Percentiles rank a stretch among this genome's conserved stretches.
phyloP scores from a whole-genome alignment of 2,888 invertebrate species.

The Drosophila atroscutellata region DNA sequence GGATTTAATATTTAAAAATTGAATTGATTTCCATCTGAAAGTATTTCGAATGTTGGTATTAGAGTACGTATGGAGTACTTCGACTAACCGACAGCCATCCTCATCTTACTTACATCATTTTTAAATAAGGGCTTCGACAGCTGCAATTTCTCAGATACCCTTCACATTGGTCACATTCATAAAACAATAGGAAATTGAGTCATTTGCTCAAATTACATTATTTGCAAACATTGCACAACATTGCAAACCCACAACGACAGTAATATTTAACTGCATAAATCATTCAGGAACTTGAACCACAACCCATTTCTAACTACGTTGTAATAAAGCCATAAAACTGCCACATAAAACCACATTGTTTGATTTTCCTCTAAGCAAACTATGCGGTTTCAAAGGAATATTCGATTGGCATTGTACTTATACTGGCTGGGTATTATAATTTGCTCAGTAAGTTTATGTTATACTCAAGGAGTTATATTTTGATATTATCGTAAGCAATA shows the following conservation, averaged over 20 bases:
- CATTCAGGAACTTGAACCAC: slow-evolving; percentile 31
- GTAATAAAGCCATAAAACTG: not conserved
- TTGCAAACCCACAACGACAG: slow-evolving; percentile 7
- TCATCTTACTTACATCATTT: not conserved
- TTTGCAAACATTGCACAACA: slow-evolving; percentile 21
- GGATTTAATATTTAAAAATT: not conserved
- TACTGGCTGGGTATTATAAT: not conserved
- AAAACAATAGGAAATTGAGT: not conserved
- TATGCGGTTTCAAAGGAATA: not conserved
- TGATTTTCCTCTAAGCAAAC: not conserved
- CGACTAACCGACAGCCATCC: not conserved
- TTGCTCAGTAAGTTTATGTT: not conserved
- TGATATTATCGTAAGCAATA: not conserved
- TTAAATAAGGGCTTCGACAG: slow-evolving; percentile 11
- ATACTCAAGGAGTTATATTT: not conserved
- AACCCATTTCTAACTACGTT: not conserved
- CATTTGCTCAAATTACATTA: slow-evolving; percentile 25
- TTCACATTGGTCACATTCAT: slow-evolving; percentile 12
- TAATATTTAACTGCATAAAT: slow-evolving; percentile 30
- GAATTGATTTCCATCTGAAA: not conserved
- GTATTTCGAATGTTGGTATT: not conserved
- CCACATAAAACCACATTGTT: not conserved
- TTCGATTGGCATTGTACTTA: not conserved
- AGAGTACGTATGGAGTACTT: not conserved
- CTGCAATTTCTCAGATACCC: slow-evolving; percentile 14